A percentile compares a stretch with the other conserved stretches of the same genome.
phyloP scores from a whole-genome alignment of 2,797 vertebrate genomes.

The Oryzias dopingdopingensis region DNA sequence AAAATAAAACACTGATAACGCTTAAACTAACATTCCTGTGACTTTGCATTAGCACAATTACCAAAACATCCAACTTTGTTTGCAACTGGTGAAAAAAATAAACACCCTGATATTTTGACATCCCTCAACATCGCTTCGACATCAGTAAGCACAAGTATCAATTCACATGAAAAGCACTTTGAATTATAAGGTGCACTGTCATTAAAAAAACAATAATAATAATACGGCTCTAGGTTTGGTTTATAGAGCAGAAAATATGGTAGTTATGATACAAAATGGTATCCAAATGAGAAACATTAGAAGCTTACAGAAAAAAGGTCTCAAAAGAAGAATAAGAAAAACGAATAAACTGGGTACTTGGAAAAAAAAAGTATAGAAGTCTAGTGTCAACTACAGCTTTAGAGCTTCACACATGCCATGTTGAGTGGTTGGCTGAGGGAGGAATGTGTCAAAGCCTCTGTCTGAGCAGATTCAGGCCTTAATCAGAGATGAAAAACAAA shows the following conservation, averaged over 20 bases:
- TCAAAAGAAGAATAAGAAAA: constrained; percentile 30
- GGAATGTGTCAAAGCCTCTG: constrained; percentile 64
- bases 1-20: too few relatives aligned
- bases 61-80: too few relatives aligned
- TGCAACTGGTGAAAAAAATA: too few relatives aligned
- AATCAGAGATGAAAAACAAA: constrained; percentile 74
- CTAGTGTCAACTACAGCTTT: constrained; percentile 61
- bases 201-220: too few relatives aligned
- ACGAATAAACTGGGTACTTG: constrained; percentile 7
- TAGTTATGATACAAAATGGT: constrained; percentile 37
- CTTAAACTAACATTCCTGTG: too few relatives aligned
- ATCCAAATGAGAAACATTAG: constrained; percentile 46
- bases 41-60: too few relatives aligned
- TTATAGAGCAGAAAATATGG: constrained; percentile 8
- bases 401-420: constrained; percentile 71
- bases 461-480: constrained; percentile 76
- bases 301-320: constrained; percentile 24
- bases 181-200: too few relatives aligned
- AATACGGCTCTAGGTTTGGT: too few relatives aligned
- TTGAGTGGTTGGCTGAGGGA: constrained; percentile 60
- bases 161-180: too few relatives aligned
- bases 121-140: too few relatives aligned
- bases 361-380: constrained; percentile 27
- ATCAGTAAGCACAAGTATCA: too few relatives aligned
- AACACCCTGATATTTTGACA: too few relatives aligned